Evolutionary conservation across 2,113 vertebrate species (phyloP).

Genomic region (Butorides virescens): DNA sequence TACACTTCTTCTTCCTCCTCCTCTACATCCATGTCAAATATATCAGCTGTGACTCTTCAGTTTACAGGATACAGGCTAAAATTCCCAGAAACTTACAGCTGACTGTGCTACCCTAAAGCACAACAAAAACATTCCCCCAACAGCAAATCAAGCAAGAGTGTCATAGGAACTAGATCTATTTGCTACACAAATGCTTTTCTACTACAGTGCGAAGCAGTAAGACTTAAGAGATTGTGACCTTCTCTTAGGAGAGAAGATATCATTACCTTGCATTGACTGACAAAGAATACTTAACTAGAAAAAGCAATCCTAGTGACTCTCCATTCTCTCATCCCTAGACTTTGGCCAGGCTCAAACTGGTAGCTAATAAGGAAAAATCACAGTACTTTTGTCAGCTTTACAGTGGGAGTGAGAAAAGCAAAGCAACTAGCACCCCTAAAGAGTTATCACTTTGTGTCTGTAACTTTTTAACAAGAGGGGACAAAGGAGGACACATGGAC

Average conservation of each 20-base stretch:
- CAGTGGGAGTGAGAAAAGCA: slow-evolving; percentile 37
- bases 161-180: background rate
- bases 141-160: background rate
- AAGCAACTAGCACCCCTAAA: background rate
- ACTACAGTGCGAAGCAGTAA: background rate
- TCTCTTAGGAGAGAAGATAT: background rate
- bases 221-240: background rate
- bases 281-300: background rate
- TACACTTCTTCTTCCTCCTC: background rate
- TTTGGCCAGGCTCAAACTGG: background rate
- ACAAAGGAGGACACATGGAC: background rate
- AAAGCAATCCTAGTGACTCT: background rate
- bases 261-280: background rate
- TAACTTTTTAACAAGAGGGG: background rate
- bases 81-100: background rate
- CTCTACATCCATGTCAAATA: background rate
- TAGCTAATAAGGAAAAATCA: background rate
- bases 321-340: background rate
- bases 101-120: background rate
- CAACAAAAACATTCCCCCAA: background rate
- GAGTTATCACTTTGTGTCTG: background rate
- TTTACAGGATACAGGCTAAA: background rate
- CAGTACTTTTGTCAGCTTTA: slow-evolving; percentile 33
- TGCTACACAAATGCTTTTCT: background rate
- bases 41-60: background rate